Evolutionary conservation across 2,888 invertebrate genomes (phyloP).

Genomic region (Ochropacha duplaris): DNA sequence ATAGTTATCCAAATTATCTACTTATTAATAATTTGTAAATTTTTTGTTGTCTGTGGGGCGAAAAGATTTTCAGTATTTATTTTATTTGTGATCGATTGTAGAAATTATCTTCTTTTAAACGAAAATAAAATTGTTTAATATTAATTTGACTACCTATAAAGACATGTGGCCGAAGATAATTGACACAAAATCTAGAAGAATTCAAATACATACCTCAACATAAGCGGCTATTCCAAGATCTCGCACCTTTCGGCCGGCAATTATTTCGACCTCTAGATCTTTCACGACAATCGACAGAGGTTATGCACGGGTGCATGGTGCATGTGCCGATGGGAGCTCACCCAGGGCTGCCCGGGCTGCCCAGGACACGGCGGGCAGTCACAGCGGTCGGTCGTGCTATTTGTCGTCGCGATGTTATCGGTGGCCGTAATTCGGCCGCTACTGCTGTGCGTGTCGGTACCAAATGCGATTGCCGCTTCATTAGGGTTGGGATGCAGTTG

Average conservation of each 20-base stretch:
- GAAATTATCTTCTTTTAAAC: no score
- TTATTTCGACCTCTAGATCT: not conserved
- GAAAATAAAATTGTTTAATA: no score
- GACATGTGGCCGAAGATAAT: no score
- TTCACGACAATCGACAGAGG: not conserved
- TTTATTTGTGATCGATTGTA: no score
- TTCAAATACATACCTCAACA: not conserved
- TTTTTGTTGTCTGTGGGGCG: no score
- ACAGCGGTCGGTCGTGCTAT: slow-evolving; percentile 45
- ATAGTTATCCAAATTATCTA: no score
- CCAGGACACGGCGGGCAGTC: slow-evolving; percentile 9
- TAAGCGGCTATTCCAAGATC: not conserved
- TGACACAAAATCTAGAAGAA: not conserved
- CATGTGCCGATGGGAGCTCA: not conserved
- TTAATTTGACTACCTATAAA: no score
- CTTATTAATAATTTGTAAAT: no score
- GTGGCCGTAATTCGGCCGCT: slow-evolving; percentile 63
- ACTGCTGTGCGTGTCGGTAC: slow-evolving; percentile 68
- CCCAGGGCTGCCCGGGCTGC: no score
- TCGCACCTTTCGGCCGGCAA: not conserved
- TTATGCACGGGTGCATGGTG: not conserved
- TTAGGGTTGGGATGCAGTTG: slow-evolving; percentile 32
- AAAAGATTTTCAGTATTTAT: no score
- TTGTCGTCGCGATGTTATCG: slow-evolving; percentile 67
- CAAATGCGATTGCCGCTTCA: slow-evolving; percentile 44